These are phyloP conservation scores for Dicrurus megarhynchus DNA, from an alignment of 2,113 vertebrate species.

Conservation along the genomic window DNA sequence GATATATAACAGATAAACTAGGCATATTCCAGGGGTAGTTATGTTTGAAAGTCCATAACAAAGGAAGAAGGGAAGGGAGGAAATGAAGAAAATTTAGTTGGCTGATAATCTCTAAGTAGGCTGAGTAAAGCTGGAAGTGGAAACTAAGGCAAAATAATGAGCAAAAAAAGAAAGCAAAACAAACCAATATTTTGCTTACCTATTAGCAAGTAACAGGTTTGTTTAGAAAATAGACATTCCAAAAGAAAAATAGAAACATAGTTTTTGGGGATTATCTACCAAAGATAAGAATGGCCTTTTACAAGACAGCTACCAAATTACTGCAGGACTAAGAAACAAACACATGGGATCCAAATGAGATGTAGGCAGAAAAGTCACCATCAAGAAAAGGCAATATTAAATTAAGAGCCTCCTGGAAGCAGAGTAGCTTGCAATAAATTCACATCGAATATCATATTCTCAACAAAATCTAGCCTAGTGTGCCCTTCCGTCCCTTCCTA, in stretches of 20 bases:
- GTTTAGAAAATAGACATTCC: not conserved
- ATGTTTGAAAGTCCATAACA: not conserved
- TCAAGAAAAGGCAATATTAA: not conserved
- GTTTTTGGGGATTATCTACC: not conserved
- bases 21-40: not conserved
- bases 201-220: not conserved
- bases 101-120: not conserved
- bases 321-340: not conserved
- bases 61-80: not conserved
- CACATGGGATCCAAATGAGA: not conserved
- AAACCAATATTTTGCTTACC: not conserved
- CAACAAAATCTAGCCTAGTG: not conserved
- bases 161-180: not conserved
- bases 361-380: rapidly evolving
- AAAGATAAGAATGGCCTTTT: not conserved
- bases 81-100: not conserved
- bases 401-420: not conserved
- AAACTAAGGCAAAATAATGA: not conserved
- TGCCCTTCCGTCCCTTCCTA: not conserved
- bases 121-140: not conserved
- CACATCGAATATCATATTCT: not conserved
- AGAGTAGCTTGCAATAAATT: not conserved
- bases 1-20: not conserved
- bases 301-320: not conserved
- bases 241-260: not conserved